A percentile compares a stretch with the other conserved stretches of the same genome.
phyloP scores from a whole-genome alignment of 2,797 vertebrate genomes.

The Siniperca undulata region DNA sequence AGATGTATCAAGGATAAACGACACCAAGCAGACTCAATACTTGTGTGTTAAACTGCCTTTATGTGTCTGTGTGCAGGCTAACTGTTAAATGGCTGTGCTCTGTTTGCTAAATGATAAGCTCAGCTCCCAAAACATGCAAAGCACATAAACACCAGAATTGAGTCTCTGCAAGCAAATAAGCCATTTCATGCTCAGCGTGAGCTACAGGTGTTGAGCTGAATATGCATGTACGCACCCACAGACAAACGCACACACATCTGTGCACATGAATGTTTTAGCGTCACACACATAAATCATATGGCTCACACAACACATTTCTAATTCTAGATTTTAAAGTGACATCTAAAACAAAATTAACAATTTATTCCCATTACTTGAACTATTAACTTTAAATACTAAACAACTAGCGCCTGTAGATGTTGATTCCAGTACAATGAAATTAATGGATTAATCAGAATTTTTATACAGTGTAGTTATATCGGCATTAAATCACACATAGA shows the following conservation, averaged over 20 bases:
- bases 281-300: constrained; percentile 17
- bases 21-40: constrained; percentile 2
- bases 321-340: constrained; percentile 29
- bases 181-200: constrained; percentile 50
- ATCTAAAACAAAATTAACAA: constrained; percentile 38
- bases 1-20: constrained; percentile 32
- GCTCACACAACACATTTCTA: constrained; percentile 20
- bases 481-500: too few relatives aligned
- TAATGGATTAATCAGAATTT: neutral
- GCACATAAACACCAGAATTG: constrained; percentile 27
- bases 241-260: constrained; percentile 9
- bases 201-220: constrained; percentile 62
- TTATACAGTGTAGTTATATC: too few relatives aligned
- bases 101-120: constrained; percentile 45
- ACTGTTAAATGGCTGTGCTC: neutral
- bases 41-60: neutral
- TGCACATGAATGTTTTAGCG: neutral
- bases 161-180: constrained; percentile 39
- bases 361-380: constrained; percentile 27
- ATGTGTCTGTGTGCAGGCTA: neutral
- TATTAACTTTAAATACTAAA: neutral
- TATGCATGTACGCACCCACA: constrained; percentile 25
- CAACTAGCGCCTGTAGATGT: neutral
- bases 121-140: constrained; percentile 37
- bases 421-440: constrained; percentile 7